Evolutionary conservation across 2,797 vertebrate genomes (phyloP), one percentile per base, ranked within the genome.

Genomic region (Brachyalestes nurse): DNA sequence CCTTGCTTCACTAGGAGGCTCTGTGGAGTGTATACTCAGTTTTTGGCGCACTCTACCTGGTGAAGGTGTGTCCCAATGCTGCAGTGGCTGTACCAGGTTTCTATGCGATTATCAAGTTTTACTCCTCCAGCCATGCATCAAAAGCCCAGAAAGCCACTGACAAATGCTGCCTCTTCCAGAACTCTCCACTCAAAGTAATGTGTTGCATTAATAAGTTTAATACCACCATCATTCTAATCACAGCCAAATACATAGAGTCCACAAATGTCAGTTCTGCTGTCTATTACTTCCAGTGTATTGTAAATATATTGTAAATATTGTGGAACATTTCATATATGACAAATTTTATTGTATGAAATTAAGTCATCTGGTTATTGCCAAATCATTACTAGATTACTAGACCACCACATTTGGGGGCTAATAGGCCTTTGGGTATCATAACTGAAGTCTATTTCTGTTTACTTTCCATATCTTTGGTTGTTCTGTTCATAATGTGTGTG

Each of bases 71-170:
- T 84, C 91, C 92, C 1, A 95, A 94, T 0, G 92, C 94, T 0
- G 82, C 89, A 0, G 90, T 92, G 34, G 91, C 88, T 0, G 76
- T 90, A 0, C 94, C 95, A 0, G 96, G 95, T 0, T 96, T 88
- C 90, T 94, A 93, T 0, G 93, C 94, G 0, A 5, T 96, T 49
- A 10, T 96, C 64, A 96, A 94, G 89, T 97, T 96, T 83, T 96
- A 92, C 83, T 96, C 93, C 0, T 89, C 91, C 0, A 78, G 77
- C 19, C 95, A 95, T 51, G 96, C 97, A 0, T 49, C 81, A 2
- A 88, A 83, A 83, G 96, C 96, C 5, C 96, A 95, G 21, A 80
- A 0, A 0, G 65, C 61, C 0, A 96, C 94, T 0, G 83, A 95
- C 0, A 86, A 87, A 80, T 88, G 80, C 10, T 64, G 58, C 0